These are phyloP conservation scores for Pammene aurita DNA, from an alignment of 2,888 invertebrate genomes.

Conservation along the genomic window DNA sequence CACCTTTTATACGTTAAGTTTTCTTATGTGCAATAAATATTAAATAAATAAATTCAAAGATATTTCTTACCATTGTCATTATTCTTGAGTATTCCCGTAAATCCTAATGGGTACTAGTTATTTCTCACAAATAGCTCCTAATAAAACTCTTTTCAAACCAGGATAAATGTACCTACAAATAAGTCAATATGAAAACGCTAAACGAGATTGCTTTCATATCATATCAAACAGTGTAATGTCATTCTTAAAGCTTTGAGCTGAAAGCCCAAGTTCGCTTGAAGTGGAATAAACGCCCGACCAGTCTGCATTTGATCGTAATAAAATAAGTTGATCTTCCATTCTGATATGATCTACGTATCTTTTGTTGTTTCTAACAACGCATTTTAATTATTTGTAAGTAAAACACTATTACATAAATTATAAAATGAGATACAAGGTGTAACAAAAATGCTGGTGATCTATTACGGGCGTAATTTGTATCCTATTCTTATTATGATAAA, in stretches of 20 bases:
- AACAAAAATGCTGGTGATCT: too few relatives aligned
- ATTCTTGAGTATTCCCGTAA: not conserved
- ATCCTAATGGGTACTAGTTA: not conserved
- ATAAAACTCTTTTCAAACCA: slow-evolving; percentile 16
- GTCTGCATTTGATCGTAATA: slow-evolving; percentile 26
- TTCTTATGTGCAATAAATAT: too few relatives aligned
- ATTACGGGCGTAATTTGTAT: too few relatives aligned
- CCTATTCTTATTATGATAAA: too few relatives aligned
- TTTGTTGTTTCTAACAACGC: not conserved
- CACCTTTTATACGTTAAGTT: too few relatives aligned
- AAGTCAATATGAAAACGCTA: slow-evolving; percentile 33
- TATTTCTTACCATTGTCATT: too few relatives aligned
- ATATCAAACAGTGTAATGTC: not conserved
- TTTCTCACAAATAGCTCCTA: slow-evolving; percentile 11
- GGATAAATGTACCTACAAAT: slow-evolving; percentile 29
- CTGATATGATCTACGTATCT: slow-evolving; percentile 23
- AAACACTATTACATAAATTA: too few relatives aligned
- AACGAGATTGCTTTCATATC: slow-evolving; percentile 24
- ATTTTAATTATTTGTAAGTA: too few relatives aligned
- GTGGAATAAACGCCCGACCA: slow-evolving; percentile 6
- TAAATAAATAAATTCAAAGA: too few relatives aligned
- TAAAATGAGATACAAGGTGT: too few relatives aligned
- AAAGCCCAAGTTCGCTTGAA: slow-evolving; percentile 3
- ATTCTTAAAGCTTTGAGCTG: not conserved
- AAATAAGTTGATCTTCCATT: slow-evolving; percentile 25